Percentiles rank a stretch among this genome's conserved stretches.
Conservation (phyloP, 2,797 vertebrate genomes). For the Gallinago nigripennis region DNA sequence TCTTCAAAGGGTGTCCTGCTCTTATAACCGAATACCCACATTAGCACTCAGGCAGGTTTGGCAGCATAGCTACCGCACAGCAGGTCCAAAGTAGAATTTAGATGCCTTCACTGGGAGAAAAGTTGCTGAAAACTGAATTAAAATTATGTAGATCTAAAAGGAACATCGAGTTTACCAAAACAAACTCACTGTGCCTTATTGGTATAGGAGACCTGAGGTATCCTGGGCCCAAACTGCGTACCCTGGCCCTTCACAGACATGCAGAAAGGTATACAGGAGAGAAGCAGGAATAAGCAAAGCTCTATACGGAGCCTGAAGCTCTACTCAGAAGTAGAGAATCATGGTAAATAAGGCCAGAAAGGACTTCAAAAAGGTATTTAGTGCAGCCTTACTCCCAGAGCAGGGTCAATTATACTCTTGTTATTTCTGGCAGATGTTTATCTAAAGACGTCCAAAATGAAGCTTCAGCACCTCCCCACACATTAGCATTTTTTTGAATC, state of each 20-base stretch:
- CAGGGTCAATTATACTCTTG: conserved; percentile 4
- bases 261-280: neutral
- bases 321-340: neutral
- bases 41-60: neutral
- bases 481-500: neutral
- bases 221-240: neutral
- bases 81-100: neutral
- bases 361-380: conserved; percentile 9
- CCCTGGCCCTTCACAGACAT: neutral
- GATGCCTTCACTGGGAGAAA: neutral
- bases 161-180: neutral
- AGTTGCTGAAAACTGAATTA: neutral
- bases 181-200: neutral
- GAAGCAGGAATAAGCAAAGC: neutral
- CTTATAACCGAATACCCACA: neutral
- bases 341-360: neutral
- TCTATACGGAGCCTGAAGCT: neutral
- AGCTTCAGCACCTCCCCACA: neutral
- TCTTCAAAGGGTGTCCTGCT: neutral
- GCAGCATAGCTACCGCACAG: neutral
- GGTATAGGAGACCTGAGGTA: neutral
- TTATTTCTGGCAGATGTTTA: conserved; percentile 51
- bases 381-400: neutral
- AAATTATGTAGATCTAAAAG: neutral
- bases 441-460: neutral